These are phyloP conservation scores for Psittacula cyanocephala DNA, from an alignment of 2,113 vertebrate genomes.

Conservation along the genomic window DNA sequence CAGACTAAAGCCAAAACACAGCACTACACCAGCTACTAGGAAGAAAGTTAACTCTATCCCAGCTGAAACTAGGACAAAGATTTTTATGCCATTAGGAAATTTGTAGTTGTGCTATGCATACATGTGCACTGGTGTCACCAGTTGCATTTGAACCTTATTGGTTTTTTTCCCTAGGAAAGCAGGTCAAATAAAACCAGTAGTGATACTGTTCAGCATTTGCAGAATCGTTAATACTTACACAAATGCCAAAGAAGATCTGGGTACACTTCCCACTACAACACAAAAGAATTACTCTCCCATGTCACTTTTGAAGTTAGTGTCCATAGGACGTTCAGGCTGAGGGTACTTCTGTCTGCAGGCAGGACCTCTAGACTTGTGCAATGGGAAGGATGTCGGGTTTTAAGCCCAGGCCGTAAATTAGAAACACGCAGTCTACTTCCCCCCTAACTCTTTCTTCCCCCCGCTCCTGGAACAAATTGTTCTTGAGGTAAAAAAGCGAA, in stretches of 20 bases:
- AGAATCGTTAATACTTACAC: background rate
- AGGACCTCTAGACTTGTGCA: background rate
- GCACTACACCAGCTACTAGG: no score
- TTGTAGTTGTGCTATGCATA: background rate
- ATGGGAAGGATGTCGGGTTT: background rate
- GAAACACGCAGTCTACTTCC: no score
- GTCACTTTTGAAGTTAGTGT: background rate
- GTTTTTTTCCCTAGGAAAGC: background rate
- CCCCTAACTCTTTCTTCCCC: no score
- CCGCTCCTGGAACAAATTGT: background rate
- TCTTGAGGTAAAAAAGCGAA: background rate
- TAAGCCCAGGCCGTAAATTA: no score
- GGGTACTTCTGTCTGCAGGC: background rate
- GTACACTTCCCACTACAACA: background rate
- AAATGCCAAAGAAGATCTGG: background rate
- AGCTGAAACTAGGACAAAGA: background rate
- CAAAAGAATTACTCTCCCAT: background rate
- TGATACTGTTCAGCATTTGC: background rate
- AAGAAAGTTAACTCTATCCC: no score
- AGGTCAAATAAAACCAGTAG: background rate
- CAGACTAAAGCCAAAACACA: no score
- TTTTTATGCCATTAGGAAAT: background rate
- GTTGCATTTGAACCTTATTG: background rate
- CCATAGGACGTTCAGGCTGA: background rate
- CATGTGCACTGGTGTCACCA: background rate